Evolutionary conservation across 1,140 invertebrate species (phyloP).

Genomic region (Drosophila teissieri): DNA sequence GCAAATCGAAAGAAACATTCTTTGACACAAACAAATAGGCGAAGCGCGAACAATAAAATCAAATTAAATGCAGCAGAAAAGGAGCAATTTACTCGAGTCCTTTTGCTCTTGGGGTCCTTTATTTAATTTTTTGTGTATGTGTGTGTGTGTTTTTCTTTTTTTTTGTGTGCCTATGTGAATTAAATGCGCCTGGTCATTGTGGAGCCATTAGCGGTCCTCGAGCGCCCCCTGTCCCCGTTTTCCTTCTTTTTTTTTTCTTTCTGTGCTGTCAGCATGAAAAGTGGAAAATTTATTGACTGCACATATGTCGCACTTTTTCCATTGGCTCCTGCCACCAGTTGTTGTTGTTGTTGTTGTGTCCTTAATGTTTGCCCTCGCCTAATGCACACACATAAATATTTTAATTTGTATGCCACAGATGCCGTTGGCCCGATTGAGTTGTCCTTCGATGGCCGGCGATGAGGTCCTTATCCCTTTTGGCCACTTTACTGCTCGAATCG

Average conservation of each 20-base stretch:
- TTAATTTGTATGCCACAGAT: constrained; percentile 79
- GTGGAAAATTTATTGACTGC: constrained; percentile 81
- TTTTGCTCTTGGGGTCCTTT: background rate
- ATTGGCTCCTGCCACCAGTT: constrained; percentile 37
- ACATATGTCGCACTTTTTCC: constrained; percentile 76
- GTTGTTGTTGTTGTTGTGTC: constrained; percentile 11
- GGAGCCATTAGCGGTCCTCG: constrained; percentile 69
- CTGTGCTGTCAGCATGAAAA: constrained; percentile 74
- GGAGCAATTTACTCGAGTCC: constrained; percentile 51
- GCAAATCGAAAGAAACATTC: constrained; percentile 51
- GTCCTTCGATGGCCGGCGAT: constrained; percentile 2
- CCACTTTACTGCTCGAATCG: constrained; percentile 57
- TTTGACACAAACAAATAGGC: constrained; percentile 73
- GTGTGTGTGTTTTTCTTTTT: background rate
- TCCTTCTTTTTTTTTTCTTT: constrained; percentile 34
- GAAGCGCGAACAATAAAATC: constrained; percentile 70
- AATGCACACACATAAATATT: constrained; percentile 64
- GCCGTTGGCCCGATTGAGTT: constrained; percentile 61
- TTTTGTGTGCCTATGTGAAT: constrained; percentile 11
- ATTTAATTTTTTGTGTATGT: background rate
- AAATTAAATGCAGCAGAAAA: constrained; percentile 67
- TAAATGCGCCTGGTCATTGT: constrained; percentile 71
- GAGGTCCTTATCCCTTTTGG: constrained; percentile 36
- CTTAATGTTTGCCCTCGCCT: constrained; percentile 31
- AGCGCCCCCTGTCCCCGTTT: constrained; percentile 13